These are phyloP conservation scores for Callyntrura sp. DNA, from an alignment of 2,888 invertebrate species.

Conservation along the genomic window DNA sequence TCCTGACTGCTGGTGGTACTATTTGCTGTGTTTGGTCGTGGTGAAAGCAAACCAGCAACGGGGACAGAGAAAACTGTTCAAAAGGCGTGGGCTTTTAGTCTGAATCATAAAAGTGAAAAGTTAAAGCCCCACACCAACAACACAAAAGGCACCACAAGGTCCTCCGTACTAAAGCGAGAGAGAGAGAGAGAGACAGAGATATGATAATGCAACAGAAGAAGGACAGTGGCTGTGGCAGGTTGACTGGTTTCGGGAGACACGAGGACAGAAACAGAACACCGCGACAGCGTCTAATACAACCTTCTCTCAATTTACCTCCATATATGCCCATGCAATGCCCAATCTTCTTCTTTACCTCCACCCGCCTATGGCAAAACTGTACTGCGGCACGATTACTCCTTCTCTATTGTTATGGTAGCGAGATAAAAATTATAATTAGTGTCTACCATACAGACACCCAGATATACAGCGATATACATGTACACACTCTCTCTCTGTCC, in stretches of 20 bases:
- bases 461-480: too few species aligned
- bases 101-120: neutral
- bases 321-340: too few species aligned
- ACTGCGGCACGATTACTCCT: too few species aligned
- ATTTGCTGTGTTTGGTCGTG: conserved; percentile 4
- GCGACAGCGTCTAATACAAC: neutral
- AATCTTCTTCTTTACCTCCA: too few species aligned
- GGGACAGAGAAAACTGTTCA: neutral
- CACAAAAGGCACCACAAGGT: neutral
- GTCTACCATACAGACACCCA: too few species aligned
- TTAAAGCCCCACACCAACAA: neutral
- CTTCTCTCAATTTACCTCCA: neutral
- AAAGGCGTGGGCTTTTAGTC: neutral
- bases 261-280: conserved; percentile 32
- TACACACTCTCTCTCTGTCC: too few species aligned
- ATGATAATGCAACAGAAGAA: conserved; percentile 33
- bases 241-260: conserved; percentile 25
- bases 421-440: too few species aligned
- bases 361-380: too few species aligned
- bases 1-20: neutral
- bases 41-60: conserved; percentile 8
- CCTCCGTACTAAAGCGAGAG: neutral
- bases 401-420: neutral
- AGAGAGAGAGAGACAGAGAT: too few species aligned
- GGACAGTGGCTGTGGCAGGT: conserved; percentile 47